These are phyloP conservation scores for Bugulina stolonifera DNA, from an alignment of 2,888 invertebrate genomes.

Conservation along the genomic window DNA sequence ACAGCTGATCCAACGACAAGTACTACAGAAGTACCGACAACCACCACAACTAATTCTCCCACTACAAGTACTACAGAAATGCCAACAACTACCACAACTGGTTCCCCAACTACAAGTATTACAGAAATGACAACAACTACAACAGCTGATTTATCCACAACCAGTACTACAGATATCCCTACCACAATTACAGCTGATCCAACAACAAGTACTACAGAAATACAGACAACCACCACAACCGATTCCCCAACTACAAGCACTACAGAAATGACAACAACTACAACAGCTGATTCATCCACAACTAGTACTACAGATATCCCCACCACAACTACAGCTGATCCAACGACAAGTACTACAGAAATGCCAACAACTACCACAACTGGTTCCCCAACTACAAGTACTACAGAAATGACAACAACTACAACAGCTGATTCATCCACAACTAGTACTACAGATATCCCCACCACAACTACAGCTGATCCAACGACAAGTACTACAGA, in stretches of 20 bases:
- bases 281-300: slow-evolving; percentile 10
- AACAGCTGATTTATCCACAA: neutral
- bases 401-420: neutral
- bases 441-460: neutral
- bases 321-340: slow-evolving; percentile 18
- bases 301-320: neutral
- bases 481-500: neutral
- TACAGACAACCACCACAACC: neutral
- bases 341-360: neutral
- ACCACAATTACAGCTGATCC: neutral
- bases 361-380: neutral
- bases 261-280: neutral
- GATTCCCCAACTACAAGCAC: neutral
- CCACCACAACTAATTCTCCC: neutral
- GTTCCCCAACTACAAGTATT: neutral
- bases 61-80: neutral
- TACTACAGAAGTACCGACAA: neutral
- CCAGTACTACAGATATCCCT: neutral
- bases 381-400: neutral
- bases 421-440: neutral
- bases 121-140: neutral
- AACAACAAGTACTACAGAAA: neutral
- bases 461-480: neutral
- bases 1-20: neutral
- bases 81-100: neutral